Base-by-base conservation (phyloP, 2,888 invertebrate genomes). In the Sipha maydis region DNA sequence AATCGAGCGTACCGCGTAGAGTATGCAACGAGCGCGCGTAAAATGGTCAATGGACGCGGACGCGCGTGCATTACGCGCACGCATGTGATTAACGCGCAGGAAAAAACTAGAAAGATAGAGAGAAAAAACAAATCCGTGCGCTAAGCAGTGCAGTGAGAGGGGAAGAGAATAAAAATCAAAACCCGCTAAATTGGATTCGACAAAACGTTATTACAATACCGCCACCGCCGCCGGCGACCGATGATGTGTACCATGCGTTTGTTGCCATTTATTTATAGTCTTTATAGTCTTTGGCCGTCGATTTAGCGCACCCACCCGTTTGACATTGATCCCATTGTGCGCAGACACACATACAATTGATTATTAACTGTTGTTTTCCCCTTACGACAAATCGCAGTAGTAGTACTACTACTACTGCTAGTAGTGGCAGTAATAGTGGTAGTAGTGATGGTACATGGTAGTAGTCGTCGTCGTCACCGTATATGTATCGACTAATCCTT, bases 331-430 rank as follows among this genome's bases (percentile, higher is more conserved):
- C 88, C 88, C 88, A 88, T 88, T 88, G 88, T 88, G 71, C 73
- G 17, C 80, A 31, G 77, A 85, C 85, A 85, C 78, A 85, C 78
- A 54, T 78, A 88, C 88, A 88, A 88, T 88, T 88, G 88, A 88
- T 88, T 88, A 88, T 88, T 88, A 88, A 88, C 80, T 88, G 88
- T 88, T 88, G 88, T 88, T 88, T 88, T 88, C 88, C 88, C 88
- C 88, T 76, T n/a, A 67, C 54, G 54, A 61, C 86, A 79, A 86
- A 48, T 79, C 79, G 56, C 38, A 48, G 48, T 14, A 14, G 48
- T 41, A 41, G 9, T 41, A 41, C 5, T 41, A 41, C 41, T 41
- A 41, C 9, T 41, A 41, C 9, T 9, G 8, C 5, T 9, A 41
- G 41, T 9, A 8, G 41, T 9, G 8, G 41, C 8, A 41, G 7